Conservation (phyloP, 2,888 invertebrate genomes). For the Plebejus melissa region DNA sequence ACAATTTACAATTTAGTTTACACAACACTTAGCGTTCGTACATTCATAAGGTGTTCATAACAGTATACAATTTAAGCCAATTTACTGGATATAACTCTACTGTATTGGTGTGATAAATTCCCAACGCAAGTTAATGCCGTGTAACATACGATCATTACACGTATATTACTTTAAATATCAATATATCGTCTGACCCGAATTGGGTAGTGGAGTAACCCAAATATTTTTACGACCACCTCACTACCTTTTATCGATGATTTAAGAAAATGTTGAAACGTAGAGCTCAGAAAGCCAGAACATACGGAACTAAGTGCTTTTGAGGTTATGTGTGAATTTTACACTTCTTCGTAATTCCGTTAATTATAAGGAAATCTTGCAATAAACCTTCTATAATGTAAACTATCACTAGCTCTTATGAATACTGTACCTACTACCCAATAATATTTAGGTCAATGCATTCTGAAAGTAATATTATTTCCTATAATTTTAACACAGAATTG, state of each 20-base stretch:
- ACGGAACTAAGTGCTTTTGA: background rate
- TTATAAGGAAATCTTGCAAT: too few species aligned
- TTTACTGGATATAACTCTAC: background rate
- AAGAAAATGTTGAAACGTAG: constrained; percentile 14
- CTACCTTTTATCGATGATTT: constrained; percentile 21
- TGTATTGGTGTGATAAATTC: background rate
- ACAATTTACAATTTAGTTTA: background rate
- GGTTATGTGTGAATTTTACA: background rate
- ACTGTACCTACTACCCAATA: too few species aligned
- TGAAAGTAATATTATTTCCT: too few species aligned
- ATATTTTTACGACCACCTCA: constrained; percentile 14
- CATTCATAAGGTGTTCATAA: background rate
- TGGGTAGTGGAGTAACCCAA: constrained; percentile 10
- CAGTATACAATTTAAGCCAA: background rate
- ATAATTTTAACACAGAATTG: too few species aligned
- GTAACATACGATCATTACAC: constrained; percentile 18
- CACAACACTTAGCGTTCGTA: background rate
- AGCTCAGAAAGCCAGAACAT: background rate
- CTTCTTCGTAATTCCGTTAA: background rate
- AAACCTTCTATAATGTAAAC: too few species aligned
- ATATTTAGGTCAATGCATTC: too few species aligned
- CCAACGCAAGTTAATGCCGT: constrained; percentile 4
- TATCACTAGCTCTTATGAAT: too few species aligned
- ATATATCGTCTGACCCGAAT: constrained; percentile 22
- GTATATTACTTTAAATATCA: constrained; percentile 16